A percentile compares a stretch with the other conserved stretches of the same genome.
phyloP scores from a whole-genome alignment of 2,797 vertebrate genomes.

The Enteromius fasciolatus region DNA sequence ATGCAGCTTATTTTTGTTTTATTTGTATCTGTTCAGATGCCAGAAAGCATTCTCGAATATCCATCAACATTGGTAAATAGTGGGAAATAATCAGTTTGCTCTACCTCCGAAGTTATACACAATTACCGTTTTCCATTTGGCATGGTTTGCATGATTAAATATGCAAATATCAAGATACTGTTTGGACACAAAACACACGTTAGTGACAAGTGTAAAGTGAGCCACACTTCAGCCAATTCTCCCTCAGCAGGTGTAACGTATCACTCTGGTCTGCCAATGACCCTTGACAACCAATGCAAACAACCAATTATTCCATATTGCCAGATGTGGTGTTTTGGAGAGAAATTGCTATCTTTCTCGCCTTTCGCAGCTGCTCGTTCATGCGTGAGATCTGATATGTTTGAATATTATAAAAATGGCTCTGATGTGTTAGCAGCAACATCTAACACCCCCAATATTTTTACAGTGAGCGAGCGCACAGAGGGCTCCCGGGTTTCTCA shows the following conservation, averaged over 20 bases:
- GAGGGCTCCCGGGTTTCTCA: slow-evolving; percentile 1
- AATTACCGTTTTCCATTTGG: neutral
- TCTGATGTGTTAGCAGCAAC: slow-evolving; percentile 28
- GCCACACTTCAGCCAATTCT: neutral
- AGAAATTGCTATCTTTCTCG: neutral
- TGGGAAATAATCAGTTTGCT: neutral
- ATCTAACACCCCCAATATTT: slow-evolving; percentile 25
- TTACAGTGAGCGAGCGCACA: slow-evolving; percentile 9
- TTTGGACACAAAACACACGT: neutral
- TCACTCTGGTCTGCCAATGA: neutral
- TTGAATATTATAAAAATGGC: slow-evolving; percentile 10
- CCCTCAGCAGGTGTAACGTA: neutral
- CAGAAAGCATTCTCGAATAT: neutral
- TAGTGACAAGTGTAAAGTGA: neutral
- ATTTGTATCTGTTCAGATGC: neutral
- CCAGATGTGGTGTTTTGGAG: neutral
- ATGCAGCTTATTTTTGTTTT: neutral
- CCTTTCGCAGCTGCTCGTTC: neutral
- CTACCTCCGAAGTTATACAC: neutral
- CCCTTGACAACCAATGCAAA: neutral
- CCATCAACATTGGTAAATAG: neutral
- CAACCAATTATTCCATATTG: neutral
- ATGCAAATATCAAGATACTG: neutral
- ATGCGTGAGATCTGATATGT: slow-evolving; percentile 25
- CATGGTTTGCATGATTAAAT: neutral